phyloP scores from a whole-genome alignment of 2,888 invertebrate genomes.

The Agrotis ipsilon region DNA sequence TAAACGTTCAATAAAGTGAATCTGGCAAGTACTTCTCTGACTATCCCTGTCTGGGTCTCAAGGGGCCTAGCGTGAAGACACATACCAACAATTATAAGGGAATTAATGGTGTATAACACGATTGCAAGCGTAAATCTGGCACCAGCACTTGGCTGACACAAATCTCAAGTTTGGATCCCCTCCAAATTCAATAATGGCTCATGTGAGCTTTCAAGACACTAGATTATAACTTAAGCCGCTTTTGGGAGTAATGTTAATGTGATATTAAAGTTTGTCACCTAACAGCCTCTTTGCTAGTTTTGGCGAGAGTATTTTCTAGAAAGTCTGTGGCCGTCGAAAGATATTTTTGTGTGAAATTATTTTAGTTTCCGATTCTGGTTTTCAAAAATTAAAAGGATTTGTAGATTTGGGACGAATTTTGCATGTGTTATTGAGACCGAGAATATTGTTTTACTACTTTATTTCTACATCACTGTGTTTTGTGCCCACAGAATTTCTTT shows the following conservation, averaged over 20 bases:
- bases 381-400: too few species aligned
- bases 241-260: constrained; percentile 53
- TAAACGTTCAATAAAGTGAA: not conserved
- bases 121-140: constrained; percentile 80
- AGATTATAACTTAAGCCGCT: constrained; percentile 71
- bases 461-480: too few species aligned
- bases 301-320: constrained; percentile 11
- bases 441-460: too few species aligned
- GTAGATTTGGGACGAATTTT: too few species aligned
- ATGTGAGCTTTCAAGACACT: constrained; percentile 78
- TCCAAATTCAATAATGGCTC: constrained; percentile 86
- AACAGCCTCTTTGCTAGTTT: constrained; percentile 28
- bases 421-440: too few species aligned
- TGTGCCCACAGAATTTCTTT: too few species aligned
- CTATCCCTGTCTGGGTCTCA: not conserved
- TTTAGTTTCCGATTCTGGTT: too few species aligned
- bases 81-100: constrained; percentile 65
- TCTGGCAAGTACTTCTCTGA: not conserved
- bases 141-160: constrained; percentile 83
- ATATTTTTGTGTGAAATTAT: not conserved
- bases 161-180: constrained; percentile 76
- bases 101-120: constrained; percentile 69
- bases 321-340: constrained; percentile 4
- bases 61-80: constrained; percentile 15
- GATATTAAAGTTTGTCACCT: constrained; percentile 58